phyloP scores from a whole-genome alignment of 2,113 vertebrate species.

The Syngnathoides biaculeatus region DNA sequence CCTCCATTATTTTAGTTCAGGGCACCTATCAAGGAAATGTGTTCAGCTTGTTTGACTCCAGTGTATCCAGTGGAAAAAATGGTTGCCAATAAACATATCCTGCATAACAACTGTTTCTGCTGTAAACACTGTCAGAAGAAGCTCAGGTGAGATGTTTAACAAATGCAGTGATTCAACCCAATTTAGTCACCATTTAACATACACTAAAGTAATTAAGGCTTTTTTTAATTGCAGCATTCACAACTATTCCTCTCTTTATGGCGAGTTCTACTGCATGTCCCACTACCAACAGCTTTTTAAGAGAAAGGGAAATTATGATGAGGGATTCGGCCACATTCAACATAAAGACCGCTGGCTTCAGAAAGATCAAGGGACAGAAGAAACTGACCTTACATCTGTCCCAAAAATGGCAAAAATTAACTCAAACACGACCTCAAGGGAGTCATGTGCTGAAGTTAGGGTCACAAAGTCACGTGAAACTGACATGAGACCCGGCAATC shows the following conservation, averaged over 20 bases:
- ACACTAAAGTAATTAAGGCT: background rate
- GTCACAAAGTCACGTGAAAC: constrained; percentile 46
- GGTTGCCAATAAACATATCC: constrained; percentile 66
- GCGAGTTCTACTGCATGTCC: constrained; percentile 74
- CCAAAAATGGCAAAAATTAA: constrained; percentile 34
- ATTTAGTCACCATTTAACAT: background rate
- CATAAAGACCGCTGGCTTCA: constrained; percentile 74
- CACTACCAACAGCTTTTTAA: constrained; percentile 77
- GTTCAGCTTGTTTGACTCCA: constrained; percentile 75
- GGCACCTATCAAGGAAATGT: constrained; percentile 68
- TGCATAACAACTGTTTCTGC: constrained; percentile 80
- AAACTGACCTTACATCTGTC: constrained; percentile 31
- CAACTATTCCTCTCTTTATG: constrained; percentile 73
- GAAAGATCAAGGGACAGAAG: constrained; percentile 47
- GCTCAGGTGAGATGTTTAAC: constrained; percentile 76
- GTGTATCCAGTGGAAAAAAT: constrained; percentile 77
- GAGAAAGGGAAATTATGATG: constrained; percentile 74
- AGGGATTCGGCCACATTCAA: constrained; percentile 72
- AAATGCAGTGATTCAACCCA: background rate
- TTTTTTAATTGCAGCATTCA: constrained; percentile 62
- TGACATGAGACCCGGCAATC: constrained; percentile 36
- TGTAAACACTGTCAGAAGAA: constrained; percentile 80
- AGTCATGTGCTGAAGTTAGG: constrained; percentile 4
- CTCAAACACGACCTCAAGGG: constrained; percentile 2
- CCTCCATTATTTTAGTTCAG: constrained; percentile 63